A percentile compares a stretch with the other conserved stretches of the same genome.
phyloP scores from a whole-genome alignment of 2,888 invertebrate species.

The Nemurella pictetii region DNA sequence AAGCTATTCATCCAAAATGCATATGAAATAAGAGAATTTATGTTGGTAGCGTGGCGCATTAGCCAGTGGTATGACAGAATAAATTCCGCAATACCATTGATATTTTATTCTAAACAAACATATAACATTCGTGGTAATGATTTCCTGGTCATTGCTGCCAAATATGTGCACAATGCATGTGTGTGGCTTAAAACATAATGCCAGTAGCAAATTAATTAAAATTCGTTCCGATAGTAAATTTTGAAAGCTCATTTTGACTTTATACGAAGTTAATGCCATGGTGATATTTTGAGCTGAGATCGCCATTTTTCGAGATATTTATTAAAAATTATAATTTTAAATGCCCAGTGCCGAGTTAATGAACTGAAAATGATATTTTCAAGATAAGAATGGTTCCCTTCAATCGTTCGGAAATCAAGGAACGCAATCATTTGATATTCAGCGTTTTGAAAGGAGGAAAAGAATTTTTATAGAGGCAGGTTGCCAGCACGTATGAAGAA shows the following conservation, averaged over 20 bases:
- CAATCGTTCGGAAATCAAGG: neutral
- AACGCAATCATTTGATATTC: neutral
- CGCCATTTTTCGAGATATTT: neutral
- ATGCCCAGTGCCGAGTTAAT: neutral
- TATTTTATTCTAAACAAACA: neutral
- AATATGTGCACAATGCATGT: neutral
- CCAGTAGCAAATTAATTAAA: neutral
- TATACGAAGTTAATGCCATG: neutral
- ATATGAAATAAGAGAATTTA: neutral
- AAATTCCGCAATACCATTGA: neutral
- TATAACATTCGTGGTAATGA: neutral
- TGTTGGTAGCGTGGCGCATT: neutral
- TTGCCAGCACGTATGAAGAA: slow-evolving; percentile 16
- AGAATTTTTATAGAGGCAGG: neutral
- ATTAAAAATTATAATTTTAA: neutral
- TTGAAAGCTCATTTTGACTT: neutral
- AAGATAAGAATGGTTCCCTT: neutral
- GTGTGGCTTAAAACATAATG: neutral
- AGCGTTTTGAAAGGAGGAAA: neutral
- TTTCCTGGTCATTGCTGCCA: neutral
- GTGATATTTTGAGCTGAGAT: neutral
- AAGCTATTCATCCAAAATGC: neutral
- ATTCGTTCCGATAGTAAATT: neutral
- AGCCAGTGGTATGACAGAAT: neutral
- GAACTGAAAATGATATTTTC: neutral